These are phyloP conservation scores for Leucoraja erinaceus DNA, from an alignment of 2,113 vertebrate genomes.

Conservation along the genomic window DNA sequence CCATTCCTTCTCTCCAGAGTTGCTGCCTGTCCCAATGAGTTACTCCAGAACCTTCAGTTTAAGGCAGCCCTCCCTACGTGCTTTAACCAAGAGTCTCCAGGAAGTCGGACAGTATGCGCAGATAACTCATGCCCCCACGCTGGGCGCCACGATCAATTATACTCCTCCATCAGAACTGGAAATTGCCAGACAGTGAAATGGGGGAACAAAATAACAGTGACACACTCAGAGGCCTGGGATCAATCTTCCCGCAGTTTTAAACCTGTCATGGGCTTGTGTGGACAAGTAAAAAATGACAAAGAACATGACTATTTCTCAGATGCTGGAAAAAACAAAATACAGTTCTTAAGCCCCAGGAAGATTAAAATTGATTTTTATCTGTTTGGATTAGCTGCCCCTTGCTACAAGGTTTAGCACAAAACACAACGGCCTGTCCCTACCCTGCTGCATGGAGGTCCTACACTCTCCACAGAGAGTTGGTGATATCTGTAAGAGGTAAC, in stretches of 20 bases:
- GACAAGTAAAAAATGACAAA: conserved; percentile 11
- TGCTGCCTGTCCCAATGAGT: too few species aligned
- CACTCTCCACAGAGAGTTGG: too few species aligned
- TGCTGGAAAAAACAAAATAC: background rate
- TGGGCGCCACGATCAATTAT: background rate
- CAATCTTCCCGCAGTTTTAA: background rate
- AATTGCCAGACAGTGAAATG: background rate
- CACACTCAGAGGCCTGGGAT: background rate
- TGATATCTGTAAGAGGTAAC: too few species aligned
- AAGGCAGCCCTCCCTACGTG: background rate
- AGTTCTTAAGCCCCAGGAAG: conserved; percentile 29
- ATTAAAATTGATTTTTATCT: conserved; percentile 36
- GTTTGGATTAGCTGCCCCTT: background rate
- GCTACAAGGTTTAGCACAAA: background rate
- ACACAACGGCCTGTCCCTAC: background rate
- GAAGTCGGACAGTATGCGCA: background rate
- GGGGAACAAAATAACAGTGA: background rate
- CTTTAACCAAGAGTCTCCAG: background rate
- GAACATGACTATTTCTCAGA: conserved; percentile 26
- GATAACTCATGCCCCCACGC: too few species aligned
- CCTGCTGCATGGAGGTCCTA: background rate
- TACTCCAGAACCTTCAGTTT: too few species aligned
- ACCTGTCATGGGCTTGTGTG: background rate
- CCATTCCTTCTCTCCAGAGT: too few species aligned
- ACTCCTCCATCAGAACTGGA: background rate